phyloP scores from a whole-genome alignment of 2,113 vertebrate species.

The Peromyscus californicus region DNA sequence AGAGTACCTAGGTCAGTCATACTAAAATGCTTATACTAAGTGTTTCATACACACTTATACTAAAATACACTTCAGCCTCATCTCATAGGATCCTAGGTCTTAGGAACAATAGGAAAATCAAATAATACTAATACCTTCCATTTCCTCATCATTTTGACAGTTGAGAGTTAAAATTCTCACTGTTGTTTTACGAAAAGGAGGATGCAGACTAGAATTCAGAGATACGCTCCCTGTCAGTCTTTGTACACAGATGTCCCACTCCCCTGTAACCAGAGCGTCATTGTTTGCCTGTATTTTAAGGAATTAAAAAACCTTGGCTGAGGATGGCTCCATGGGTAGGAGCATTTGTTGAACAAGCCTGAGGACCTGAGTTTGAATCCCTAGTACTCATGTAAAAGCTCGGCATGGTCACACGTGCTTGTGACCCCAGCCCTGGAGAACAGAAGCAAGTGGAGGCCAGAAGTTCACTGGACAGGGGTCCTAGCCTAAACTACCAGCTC shows the following conservation, averaged over 20 bases:
- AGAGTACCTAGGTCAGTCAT: not conserved
- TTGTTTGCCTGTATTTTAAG: not conserved
- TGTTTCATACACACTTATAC: not conserved
- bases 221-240: no score
- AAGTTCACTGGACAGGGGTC: not conserved
- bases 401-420: not conserved
- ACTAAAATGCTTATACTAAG: not conserved
- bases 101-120: not conserved
- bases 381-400: not conserved
- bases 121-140: not conserved
- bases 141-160: not conserved
- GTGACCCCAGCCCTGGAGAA: not conserved
- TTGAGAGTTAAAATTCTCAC: not conserved
- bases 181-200: not conserved
- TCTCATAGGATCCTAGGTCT: not conserved
- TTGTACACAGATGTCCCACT: no score
- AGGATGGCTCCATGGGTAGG: not conserved
- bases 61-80: not conserved
- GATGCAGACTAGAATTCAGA: not conserved
- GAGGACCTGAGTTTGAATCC: not conserved
- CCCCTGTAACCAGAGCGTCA: not conserved
- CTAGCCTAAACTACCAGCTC: not conserved
- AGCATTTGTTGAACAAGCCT: not conserved
- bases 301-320: not conserved
- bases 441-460: not conserved